Conservation (phyloP, 1,140 invertebrate genomes). For the Drosophila ananassae region DNA sequence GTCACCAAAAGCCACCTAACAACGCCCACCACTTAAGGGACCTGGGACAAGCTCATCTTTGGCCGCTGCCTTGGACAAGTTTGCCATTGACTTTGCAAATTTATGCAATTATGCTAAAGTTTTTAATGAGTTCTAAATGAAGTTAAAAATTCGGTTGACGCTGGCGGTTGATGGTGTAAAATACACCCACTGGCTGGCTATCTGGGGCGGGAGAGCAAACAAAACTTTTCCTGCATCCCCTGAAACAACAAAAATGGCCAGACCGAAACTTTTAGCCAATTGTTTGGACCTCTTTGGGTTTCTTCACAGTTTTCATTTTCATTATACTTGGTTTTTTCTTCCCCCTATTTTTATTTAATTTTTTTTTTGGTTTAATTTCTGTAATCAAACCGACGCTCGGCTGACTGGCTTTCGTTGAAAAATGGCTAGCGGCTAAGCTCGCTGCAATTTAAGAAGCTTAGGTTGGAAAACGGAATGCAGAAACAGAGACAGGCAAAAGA, state of each 20-base stretch:
- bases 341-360: neutral
- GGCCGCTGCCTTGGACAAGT: conserved; percentile 46
- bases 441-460: conserved; percentile 46
- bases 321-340: neutral
- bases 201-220: conserved; percentile 19
- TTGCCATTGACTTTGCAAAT: conserved; percentile 80
- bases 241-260: conserved; percentile 17
- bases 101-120: conserved; percentile 81
- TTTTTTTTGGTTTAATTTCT: conserved; percentile 28
- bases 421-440: conserved; percentile 20
- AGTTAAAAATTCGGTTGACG: conserved; percentile 78
- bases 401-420: conserved; percentile 10
- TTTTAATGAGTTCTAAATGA: conserved; percentile 82
- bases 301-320: neutral
- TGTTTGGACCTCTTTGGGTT: conserved; percentile 25
- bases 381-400: conserved; percentile 38
- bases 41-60: conserved; percentile 7
- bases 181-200: conserved; percentile 43
- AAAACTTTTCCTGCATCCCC: conserved; percentile 55
- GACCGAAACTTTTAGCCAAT: conserved; percentile 55
- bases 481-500: conserved; percentile 4
- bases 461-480: conserved; percentile 3
- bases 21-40: conserved; percentile 9
- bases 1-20: neutral
- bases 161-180: conserved; percentile 69